Conservation (phyloP, 2,888 invertebrate genomes). For the Heliconius hortense region DNA sequence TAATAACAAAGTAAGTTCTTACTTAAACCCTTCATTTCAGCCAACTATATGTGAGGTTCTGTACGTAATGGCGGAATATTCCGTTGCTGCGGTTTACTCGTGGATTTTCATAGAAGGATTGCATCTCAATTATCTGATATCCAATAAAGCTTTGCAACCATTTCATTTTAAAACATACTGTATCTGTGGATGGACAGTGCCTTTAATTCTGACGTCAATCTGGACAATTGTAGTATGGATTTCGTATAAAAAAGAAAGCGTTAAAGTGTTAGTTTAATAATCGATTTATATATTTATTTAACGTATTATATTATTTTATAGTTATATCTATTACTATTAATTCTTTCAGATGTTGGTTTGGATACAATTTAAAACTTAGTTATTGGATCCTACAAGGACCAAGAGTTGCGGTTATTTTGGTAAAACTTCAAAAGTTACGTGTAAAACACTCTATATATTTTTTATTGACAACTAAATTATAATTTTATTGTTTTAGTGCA, state of each 20-base stretch:
- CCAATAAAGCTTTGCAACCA: slow-evolving; percentile 86
- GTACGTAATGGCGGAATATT: slow-evolving; percentile 92
- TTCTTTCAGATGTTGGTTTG: slow-evolving; percentile 88
- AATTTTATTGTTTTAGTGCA: slow-evolving; percentile 82
- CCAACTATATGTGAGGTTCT: slow-evolving; percentile 89
- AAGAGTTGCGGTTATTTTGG: slow-evolving; percentile 88
- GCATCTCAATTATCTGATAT: slow-evolving; percentile 92
- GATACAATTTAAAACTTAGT: slow-evolving; percentile 89
- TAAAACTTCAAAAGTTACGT: slow-evolving; percentile 68
- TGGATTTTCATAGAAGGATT: slow-evolving; percentile 99
- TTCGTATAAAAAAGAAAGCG: slow-evolving; percentile 40
- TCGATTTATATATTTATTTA: slow-evolving; percentile 5
- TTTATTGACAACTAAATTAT: slow-evolving; percentile 21
- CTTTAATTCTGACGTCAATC: slow-evolving; percentile 83
- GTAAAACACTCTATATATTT: neutral
- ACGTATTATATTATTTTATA: neutral
- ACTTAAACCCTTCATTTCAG: slow-evolving; percentile 71
- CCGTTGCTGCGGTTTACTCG: slow-evolving; percentile 94
- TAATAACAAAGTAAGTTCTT: neutral
- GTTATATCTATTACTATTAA: neutral
- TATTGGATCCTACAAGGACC: slow-evolving; percentile 97
- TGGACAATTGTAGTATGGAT: slow-evolving; percentile 39
- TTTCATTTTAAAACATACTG: slow-evolving; percentile 82
- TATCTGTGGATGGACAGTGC: slow-evolving; percentile 88
- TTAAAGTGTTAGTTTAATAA: slow-evolving; percentile 18